Evolutionary conservation across 2,113 vertebrate genomes (phyloP), one percentile per base, ranked within the genome.

Genomic region (Crotalus horridus): DNA sequence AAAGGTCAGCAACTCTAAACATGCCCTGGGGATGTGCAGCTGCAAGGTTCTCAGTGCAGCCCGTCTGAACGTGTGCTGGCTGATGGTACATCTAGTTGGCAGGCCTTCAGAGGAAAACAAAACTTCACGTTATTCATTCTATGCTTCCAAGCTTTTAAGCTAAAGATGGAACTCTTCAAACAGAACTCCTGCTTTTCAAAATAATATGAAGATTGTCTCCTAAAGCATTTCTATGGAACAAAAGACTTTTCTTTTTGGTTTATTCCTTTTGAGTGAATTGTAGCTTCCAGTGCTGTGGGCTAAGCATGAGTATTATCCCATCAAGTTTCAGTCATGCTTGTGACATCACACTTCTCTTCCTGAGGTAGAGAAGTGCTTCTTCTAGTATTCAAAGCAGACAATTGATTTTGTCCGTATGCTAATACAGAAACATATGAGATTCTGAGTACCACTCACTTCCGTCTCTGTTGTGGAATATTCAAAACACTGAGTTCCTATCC

Each of bases 161-260:
- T 91, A 48, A 93, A 91, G 48, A 59, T 85, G 90, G 48, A 93
- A 26, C 53, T 89, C 61, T 92, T 92, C 87, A 92, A 85, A 92
- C 64, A 12, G 3, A 89, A 26, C 39, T 59, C 21, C 43, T 81
- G 53, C 53, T 58, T 85, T n/a, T 51, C 90, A 85, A 54, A n/a
- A 12, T 88, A 91, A 87, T 51, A 69, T 61, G 56, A 61, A 88
- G 26, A 58, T 91, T 46, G 26, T 81, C 51, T 61, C 81, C 61
- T 43, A 48, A 51, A 90, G 93, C 85, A 58, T 81, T 91, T 33
- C 21, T 90, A 8, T 74, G 39, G 21, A 91, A 85, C 59, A 90
- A 88, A 26, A 93, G 26, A 55, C 4, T 11, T 81, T 39, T 39
- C 13, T 39, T 81, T 39, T 81, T 33, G 15, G 69, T 81, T 15